A percentile compares a stretch with the other conserved stretches of the same genome.
phyloP scores from a whole-genome alignment of 2,113 vertebrate species.

The Ammospiza nelsoni region DNA sequence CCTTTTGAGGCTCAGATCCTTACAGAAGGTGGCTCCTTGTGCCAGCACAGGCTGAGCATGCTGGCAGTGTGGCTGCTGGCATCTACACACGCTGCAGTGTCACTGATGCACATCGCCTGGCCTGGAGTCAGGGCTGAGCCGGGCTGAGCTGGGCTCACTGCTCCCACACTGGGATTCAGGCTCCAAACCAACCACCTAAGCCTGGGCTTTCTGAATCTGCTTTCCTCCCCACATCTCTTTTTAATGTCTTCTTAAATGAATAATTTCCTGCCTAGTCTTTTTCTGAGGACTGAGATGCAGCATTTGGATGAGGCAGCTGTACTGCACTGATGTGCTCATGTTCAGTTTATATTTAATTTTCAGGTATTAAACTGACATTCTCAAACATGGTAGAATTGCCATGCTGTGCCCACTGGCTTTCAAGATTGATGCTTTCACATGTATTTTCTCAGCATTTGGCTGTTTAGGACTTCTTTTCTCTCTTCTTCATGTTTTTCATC shows the following conservation, averaged over 20 bases:
- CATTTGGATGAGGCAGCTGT: not conserved
- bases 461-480: not conserved
- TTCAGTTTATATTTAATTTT: not conserved
- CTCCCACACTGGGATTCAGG: not conserved
- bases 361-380: not conserved
- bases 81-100: fast-evolving
- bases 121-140: not conserved
- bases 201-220: not conserved
- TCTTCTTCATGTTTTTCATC: not conserved
- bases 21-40: not conserved
- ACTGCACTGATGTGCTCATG: not conserved
- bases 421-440: not conserved
- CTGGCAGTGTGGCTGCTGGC: not conserved
- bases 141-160: fast-evolving
- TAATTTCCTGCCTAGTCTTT: not conserved
- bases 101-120: fast-evolving
- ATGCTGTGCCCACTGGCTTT: not conserved
- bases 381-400: not conserved
- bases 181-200: not conserved
- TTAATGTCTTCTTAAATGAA: not conserved
- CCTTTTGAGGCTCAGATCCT: not conserved
- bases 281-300: not conserved
- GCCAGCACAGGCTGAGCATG: fast-evolving
- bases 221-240: not conserved
- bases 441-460: not conserved